Evolutionary conservation across 2,113 vertebrate species (phyloP).

Genomic region (Hiodon tergisus): DNA sequence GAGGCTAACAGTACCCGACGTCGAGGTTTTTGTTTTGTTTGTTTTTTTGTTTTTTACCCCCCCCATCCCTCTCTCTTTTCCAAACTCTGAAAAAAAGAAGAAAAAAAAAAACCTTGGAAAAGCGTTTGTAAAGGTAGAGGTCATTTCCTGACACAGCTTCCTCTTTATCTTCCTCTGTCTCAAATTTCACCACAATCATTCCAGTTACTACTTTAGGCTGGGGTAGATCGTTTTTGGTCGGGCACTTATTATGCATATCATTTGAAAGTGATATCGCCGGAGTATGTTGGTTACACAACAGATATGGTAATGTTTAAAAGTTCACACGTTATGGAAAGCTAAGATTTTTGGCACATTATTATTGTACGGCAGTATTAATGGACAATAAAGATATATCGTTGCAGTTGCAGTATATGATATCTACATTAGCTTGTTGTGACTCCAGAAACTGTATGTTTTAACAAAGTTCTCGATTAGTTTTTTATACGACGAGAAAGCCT

Average conservation of each 20-base stretch:
- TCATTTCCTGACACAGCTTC: constrained; percentile 69
- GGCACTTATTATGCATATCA: constrained; percentile 23
- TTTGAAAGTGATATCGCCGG: constrained; percentile 20
- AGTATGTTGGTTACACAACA: constrained; percentile 16
- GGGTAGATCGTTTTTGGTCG: constrained; percentile 18
- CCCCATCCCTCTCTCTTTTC: constrained; percentile 17
- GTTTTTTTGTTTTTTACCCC: background rate
- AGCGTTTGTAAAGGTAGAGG: constrained; percentile 64
- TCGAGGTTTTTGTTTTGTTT: constrained; percentile 3
- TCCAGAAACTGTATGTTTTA: background rate
- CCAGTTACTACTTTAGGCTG: constrained; percentile 11
- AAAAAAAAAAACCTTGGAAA: constrained; percentile 25
- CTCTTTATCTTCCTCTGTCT: constrained; percentile 69
- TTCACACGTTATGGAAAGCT: background rate
- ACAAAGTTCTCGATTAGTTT: too few relatives aligned
- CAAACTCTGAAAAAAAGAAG: constrained; percentile 43
- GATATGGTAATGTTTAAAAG: constrained; percentile 15
- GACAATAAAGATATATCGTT: too few relatives aligned
- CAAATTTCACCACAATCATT: constrained; percentile 58
- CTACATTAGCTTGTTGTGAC: background rate
- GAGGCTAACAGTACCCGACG: background rate
- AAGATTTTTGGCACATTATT: background rate
- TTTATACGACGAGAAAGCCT: too few relatives aligned
- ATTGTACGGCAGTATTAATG: background rate
- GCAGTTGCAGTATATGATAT: too few relatives aligned